Percentiles rank a stretch among this genome's conserved stretches.
Conservation (phyloP, 2,113 vertebrate species). For the Polyodon spathula region DNA sequence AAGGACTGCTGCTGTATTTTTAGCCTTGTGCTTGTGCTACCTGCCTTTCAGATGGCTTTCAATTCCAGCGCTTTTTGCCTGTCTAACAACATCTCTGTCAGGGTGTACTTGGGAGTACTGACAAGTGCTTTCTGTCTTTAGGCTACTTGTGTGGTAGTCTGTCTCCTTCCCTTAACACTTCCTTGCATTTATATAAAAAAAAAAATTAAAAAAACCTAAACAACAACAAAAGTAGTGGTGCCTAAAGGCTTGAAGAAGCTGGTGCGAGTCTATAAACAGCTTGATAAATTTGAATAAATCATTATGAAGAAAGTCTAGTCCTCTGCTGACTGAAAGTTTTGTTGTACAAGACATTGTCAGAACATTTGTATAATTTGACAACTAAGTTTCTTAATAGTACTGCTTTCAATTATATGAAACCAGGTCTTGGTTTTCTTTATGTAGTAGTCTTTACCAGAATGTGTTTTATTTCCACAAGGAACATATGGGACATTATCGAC, state of each 20-base stretch:
- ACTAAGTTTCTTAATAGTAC: background rate
- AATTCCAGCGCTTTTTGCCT: constrained; percentile 22
- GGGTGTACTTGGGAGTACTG: constrained; percentile 33
- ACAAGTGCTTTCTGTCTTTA: constrained; percentile 31
- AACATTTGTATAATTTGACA: background rate
- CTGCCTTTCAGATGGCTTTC: constrained; percentile 43
- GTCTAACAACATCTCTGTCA: constrained; percentile 44
- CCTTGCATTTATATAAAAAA: constrained; percentile 13
- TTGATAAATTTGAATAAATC: background rate
- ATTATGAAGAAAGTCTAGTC: background rate
- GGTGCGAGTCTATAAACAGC: background rate
- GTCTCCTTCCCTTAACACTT: constrained; percentile 31
- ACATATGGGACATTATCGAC: background rate
- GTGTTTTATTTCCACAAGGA: too few relatives aligned
- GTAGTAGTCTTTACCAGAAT: too few relatives aligned
- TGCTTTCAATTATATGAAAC: too few relatives aligned
- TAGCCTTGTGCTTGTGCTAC: constrained; percentile 28
- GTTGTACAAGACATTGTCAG: background rate
- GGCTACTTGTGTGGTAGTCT: constrained; percentile 30
- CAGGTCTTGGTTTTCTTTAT: too few relatives aligned
- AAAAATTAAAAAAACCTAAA: constrained; percentile 14
- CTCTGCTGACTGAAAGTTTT: background rate
- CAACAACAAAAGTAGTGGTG: background rate
- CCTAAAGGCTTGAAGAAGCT: background rate
- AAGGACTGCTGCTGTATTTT: constrained; percentile 51